Percentiles rank a stretch among this genome's conserved stretches.
phyloP scores from a whole-genome alignment of 2,797 vertebrate genomes.

The Characodon lateralis region DNA sequence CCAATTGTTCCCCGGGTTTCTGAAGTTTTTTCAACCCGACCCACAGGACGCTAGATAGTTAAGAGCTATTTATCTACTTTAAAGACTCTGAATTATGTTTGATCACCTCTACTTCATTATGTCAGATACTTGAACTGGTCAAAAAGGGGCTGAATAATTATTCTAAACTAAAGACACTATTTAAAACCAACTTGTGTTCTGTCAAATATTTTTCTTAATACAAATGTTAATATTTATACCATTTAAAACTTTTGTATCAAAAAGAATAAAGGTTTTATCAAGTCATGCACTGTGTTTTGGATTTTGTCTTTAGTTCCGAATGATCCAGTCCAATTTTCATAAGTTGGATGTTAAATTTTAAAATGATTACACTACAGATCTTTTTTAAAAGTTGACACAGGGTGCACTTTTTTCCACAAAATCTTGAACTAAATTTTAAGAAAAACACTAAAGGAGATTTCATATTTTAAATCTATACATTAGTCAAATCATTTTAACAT shows the following conservation, averaged over 20 bases:
- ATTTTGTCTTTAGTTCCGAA: not conserved
- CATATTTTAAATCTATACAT: not conserved
- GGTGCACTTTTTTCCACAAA: not conserved
- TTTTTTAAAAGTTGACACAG: not conserved
- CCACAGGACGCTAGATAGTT: no score
- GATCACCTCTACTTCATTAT: not conserved
- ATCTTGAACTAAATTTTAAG: not conserved
- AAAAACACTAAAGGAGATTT: not conserved
- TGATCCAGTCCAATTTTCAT: not conserved
- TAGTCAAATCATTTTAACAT: no score
- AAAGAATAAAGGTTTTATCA: not conserved
- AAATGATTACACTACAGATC: no score
- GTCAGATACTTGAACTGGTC: not conserved
- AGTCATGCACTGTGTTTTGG: not conserved
- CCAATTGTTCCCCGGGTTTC: no score
- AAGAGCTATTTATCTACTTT: not conserved
- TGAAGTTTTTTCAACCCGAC: not conserved
- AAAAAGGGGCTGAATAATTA: no score
- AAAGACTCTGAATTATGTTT: not conserved
- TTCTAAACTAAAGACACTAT: no score
- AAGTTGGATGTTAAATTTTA: not conserved
- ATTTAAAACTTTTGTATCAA: not conserved
- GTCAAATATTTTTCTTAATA: no score
- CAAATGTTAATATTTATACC: not conserved
- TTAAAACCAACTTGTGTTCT: no score